A percentile compares a stretch with the other conserved stretches of the same genome.
Evolutionary conservation across 2,888 invertebrate genomes (phyloP).

Genomic region (Caenorhabditis doughertyi): DNA sequence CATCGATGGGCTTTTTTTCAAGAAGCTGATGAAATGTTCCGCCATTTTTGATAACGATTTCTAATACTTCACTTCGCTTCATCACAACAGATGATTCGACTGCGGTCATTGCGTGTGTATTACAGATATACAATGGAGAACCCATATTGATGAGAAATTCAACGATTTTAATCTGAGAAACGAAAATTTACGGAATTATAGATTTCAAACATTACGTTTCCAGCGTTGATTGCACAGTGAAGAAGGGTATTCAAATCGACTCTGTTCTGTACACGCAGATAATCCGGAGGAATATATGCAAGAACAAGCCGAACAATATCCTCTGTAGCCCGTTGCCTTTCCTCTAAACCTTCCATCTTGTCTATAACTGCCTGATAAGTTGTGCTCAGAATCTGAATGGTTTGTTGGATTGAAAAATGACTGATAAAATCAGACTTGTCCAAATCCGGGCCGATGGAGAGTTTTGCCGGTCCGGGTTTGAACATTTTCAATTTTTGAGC

Average conservation of each 20-base stretch:
- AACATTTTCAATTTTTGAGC: no score
- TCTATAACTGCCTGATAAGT: not conserved
- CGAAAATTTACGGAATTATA: not conserved
- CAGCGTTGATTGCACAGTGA: slow-evolving; percentile 7
- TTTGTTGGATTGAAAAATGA: no score
- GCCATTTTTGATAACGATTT: slow-evolving; percentile 15
- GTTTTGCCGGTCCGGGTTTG: no score
- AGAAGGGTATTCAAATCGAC: slow-evolving; percentile 19
- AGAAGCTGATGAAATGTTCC: slow-evolving; percentile 32
- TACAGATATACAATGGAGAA: slow-evolving; percentile 20
- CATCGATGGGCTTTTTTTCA: not conserved
- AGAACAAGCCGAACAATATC: not conserved
- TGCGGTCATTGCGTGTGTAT: not conserved
- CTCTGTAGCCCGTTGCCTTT: not conserved
- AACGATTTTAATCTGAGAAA: not conserved
- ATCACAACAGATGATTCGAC: not conserved
- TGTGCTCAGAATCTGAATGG: not conserved
- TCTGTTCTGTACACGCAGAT: not conserved
- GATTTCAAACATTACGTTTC: not conserved
- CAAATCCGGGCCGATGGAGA: no score
- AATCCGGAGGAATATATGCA: not conserved
- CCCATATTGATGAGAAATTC: slow-evolving; percentile 19
- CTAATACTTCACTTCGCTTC: not conserved
- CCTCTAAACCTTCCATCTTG: not conserved
- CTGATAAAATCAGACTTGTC: no score